Conservation (phyloP, 2,888 invertebrate species). For the Hypsopygia costalis region DNA sequence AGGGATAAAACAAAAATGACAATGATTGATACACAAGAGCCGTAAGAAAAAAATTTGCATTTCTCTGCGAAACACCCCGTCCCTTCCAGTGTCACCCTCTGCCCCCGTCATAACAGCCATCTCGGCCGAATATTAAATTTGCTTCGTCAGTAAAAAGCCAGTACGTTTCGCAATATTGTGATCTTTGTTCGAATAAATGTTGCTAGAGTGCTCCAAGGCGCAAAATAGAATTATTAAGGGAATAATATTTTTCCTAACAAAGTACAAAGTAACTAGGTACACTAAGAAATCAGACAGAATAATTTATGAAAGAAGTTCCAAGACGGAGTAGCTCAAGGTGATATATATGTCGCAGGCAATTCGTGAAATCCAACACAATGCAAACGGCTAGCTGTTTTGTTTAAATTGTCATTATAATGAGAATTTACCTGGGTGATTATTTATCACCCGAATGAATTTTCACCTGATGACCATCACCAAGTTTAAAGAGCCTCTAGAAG, state of each 20-base stretch:
- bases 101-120: conserved; percentile 44
- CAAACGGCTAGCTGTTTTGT: no score
- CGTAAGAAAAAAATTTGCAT: conserved; percentile 44
- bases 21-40: conserved; percentile 54
- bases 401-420: no score
- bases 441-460: no score
- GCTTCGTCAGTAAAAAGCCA: conserved; percentile 52
- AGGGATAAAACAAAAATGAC: conserved; percentile 41
- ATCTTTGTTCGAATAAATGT: conserved; percentile 42
- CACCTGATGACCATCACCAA: no score
- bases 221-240: conserved; percentile 3
- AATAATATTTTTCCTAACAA: conserved; percentile 4
- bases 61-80: conserved; percentile 32
- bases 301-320: no score
- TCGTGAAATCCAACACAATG: no score
- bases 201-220: conserved; percentile 15
- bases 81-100: conserved; percentile 21
- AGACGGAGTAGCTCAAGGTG: no score
- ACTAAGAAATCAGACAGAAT: no score
- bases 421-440: no score
- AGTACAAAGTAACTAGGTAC: no score
- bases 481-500: no score
- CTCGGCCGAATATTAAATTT: conserved; percentile 68
- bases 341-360: no score
- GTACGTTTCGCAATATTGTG: conserved; percentile 58